Evolutionary conservation across 2,113 vertebrate species (phyloP).

Genomic region (Salvelinus namaycush): DNA sequence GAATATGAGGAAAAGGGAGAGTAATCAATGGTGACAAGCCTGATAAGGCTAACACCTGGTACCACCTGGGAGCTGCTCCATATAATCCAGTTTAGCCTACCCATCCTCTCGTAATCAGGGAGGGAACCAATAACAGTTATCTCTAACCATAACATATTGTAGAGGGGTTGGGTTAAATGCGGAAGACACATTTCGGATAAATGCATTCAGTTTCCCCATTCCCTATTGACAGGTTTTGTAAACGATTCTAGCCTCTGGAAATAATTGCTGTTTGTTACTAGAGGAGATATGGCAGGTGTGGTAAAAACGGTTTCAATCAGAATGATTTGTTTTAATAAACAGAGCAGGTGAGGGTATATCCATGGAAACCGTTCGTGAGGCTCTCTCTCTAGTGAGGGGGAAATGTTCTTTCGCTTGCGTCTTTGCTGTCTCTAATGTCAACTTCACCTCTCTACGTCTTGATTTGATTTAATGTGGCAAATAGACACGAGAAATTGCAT

Average conservation of each 20-base stretch:
- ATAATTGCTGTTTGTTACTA: neutral
- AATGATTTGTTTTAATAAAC: neutral
- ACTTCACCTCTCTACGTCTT: too few relatives aligned
- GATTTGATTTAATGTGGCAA: too few relatives aligned
- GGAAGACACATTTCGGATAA: too few relatives aligned
- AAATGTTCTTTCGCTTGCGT: neutral
- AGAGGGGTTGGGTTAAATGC: too few relatives aligned
- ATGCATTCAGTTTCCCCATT: neutral
- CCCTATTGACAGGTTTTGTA: neutral
- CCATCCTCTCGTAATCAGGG: slow-evolving; percentile 3
- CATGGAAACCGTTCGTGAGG: neutral
- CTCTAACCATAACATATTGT: neutral
- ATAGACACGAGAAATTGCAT: too few relatives aligned
- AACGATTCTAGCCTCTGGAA: neutral
- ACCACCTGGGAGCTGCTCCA: neutral
- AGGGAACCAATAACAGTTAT: neutral
- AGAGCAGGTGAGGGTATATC: neutral
- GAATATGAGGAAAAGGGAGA: neutral
- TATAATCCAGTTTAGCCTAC: neutral
- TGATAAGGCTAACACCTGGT: neutral
- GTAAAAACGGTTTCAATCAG: neutral
- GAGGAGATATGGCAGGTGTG: neutral
- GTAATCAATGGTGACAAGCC: neutral
- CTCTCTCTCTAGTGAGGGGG: neutral
- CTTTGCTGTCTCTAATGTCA: neutral